Evolutionary conservation across 2,888 invertebrate genomes (phyloP), one percentile per base, ranked within the genome.

Genomic region (Ptilodon capucinus): DNA sequence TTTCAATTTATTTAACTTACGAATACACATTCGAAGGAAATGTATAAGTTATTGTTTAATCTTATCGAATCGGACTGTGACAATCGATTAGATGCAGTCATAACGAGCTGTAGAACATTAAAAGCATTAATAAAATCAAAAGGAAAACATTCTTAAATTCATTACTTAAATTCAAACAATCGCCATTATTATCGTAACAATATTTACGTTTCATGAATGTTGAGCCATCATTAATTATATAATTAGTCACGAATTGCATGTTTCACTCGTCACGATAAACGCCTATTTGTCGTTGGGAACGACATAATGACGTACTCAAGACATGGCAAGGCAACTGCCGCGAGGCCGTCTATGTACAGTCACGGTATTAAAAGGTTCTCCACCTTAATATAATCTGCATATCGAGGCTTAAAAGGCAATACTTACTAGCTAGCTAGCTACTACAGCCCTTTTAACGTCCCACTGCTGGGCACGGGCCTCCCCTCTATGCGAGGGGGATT

Each of bases 301-400:
- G 4, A 23, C 7, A 14, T 32, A 30, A 3, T 9, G 4, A 2
- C 14, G 14, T 14, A 30, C 23, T 23, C 8, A n/a, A n/a, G 34
- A 40, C 14, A 35, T 46, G 43, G 30, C 34, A 16, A 13, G 36
- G 34, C 35, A 46, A 53, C 46, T 47, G 18, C 34, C n/a, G 35
- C 43, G 13, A 42, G 47, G 42, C 44, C 48, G 51, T 47, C 47
- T 44, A 39, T 39, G 44, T 51, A 44, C 48, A 13, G 42, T n/a
- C n/a, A n/a, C n/a, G n/a, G n/a, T n/a, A n/a, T n/a, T n/a, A n/a
- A n/a, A n/a, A n/a, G n/a, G n/a, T n/a, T n/a, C n/a, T n/a, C n/a
- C n/a, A n/a, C n/a, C n/a, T n/a, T n/a, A n/a, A n/a, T n/a, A n/a
- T n/a, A n/a, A n/a, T n/a, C n/a, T n/a, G n/a, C n/a, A n/a, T n/a